Evolutionary conservation across 2,888 invertebrate species (phyloP).

Genomic region (Epirrhoe alternata): DNA sequence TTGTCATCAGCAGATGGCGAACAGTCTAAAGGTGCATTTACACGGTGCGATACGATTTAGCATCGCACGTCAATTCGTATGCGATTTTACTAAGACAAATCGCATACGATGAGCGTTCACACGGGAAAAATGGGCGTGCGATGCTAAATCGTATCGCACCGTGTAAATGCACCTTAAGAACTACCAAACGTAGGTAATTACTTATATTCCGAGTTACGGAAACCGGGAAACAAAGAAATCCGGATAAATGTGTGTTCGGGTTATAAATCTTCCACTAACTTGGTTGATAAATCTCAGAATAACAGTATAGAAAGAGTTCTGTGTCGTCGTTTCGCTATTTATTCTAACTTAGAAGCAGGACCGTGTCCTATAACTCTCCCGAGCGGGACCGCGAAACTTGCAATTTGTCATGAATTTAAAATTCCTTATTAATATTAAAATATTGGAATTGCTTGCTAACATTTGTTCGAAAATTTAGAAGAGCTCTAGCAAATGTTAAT

Average conservation of each 20-base stretch:
- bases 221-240: constrained; percentile 56
- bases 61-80: too few relatives aligned
- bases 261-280: constrained; percentile 60
- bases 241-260: constrained; percentile 58
- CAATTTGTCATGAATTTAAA: constrained; percentile 79
- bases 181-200: constrained; percentile 43
- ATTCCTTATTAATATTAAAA: constrained; percentile 55
- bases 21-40: too few relatives aligned
- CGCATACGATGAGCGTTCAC: too few relatives aligned
- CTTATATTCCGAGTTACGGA: constrained; percentile 42
- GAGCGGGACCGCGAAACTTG: constrained; percentile 63
- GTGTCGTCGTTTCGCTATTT: constrained; percentile 65
- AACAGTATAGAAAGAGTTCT: constrained; percentile 61
- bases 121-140: too few relatives aligned
- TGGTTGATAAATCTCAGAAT: constrained; percentile 62
- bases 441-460: constrained; percentile 51
- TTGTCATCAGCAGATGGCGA: constrained; percentile 44
- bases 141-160: too few relatives aligned
- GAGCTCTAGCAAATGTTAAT: neutral
- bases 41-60: too few relatives aligned
- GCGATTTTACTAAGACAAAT: too few relatives aligned
- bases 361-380: constrained; percentile 46
- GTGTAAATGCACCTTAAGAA: too few relatives aligned
- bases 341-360: constrained; percentile 55
- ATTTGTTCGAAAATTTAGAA: neutral